Evolutionary conservation across 2,888 invertebrate species (phyloP).

Genomic region (Litoditis marina): DNA sequence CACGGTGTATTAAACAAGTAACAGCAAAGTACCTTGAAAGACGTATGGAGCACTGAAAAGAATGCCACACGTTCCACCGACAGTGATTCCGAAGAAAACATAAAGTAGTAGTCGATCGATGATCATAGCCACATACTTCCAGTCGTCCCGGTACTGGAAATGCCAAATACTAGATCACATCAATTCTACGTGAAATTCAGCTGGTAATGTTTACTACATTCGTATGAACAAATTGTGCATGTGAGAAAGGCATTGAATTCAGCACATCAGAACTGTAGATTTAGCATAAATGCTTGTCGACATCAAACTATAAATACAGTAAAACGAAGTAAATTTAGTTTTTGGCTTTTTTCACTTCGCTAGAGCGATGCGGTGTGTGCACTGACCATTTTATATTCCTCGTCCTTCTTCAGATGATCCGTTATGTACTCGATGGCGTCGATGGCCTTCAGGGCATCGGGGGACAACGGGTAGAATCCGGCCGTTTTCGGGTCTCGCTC

Average conservation of each 20-base stretch:
- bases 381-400: constrained; percentile 52
- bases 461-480: constrained; percentile 25
- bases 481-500: constrained; percentile 26
- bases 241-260: no score
- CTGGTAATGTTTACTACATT: no score
- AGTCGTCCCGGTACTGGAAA: constrained; percentile 64
- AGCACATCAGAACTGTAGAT: no score
- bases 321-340: no score
- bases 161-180: not conserved
- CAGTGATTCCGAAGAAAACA: constrained; percentile 65
- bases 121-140: constrained; percentile 66
- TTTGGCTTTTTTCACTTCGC: no score
- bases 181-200: no score
- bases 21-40: constrained; percentile 63
- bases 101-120: constrained; percentile 65
- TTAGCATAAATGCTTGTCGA: no score
- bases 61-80: constrained; percentile 63
- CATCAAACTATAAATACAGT: no score
- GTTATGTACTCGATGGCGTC: constrained; percentile 56
- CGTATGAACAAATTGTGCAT: no score
- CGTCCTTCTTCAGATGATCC: constrained; percentile 52
- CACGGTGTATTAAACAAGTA: no score
- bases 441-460: constrained; percentile 23
- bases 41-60: constrained; percentile 65
- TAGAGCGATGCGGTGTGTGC: no score